phyloP scores from a whole-genome alignment of 2,113 vertebrate species.

The Malurus cyaneus region DNA sequence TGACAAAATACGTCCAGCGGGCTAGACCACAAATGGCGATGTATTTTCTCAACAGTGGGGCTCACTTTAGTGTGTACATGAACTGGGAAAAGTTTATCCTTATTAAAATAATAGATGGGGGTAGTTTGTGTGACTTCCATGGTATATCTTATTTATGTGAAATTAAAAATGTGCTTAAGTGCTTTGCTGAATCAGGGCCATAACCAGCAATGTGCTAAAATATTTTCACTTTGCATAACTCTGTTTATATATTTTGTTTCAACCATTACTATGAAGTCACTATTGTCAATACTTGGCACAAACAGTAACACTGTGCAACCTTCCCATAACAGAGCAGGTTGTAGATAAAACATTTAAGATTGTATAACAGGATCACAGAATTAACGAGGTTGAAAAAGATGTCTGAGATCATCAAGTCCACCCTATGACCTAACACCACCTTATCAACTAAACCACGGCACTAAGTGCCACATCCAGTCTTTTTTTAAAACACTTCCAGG shows the following conservation, averaged over 20 bases:
- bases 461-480: neutral
- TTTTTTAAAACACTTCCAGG: neutral
- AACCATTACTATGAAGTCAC: neutral
- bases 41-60: neutral
- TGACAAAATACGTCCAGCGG: neutral
- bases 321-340: fast-evolving
- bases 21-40: neutral
- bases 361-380: neutral
- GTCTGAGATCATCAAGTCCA: neutral
- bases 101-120: neutral
- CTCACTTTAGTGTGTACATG: neutral
- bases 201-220: neutral
- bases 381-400: neutral
- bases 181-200: neutral
- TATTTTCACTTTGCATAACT: neutral
- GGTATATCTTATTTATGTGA: neutral
- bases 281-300: neutral
- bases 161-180: neutral
- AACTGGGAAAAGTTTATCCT: neutral
- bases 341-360: neutral
- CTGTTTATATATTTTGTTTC: neutral
- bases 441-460: neutral
- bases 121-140: neutral
- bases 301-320: neutral
- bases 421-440: neutral